Evolutionary conservation across 1,140 invertebrate species (phyloP), one percentile per base, ranked within the genome.

Genomic region (Orius laevigatus): DNA sequence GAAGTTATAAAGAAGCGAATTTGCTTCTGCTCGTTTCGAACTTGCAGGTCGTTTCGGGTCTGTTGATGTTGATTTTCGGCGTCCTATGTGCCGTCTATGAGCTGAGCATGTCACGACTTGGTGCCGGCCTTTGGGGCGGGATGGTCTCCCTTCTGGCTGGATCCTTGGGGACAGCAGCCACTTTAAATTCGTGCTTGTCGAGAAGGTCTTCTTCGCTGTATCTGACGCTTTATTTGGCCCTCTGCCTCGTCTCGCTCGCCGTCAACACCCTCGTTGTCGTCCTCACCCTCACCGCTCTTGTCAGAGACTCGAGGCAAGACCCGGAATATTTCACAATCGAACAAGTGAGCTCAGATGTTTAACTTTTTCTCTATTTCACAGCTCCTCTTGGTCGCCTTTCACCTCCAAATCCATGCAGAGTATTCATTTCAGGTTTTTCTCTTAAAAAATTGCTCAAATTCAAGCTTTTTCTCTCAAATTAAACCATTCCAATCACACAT

Each of bases 81-180:
- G 69, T 70, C 14, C 53, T 73, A 44, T 69, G 69, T 4, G 67
- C 75, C 43, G 63, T 71, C 43, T 70, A 74, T 59, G 69, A 68
- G 14, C 66, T 71, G 4, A 68, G 69, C 34, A 60, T 76, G 57
- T 64, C 70, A n/a, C 56, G 69, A 53, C 71, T 72, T 34, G 73
- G 72, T 1, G 71, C 68, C 0, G 74, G 73, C 0, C 63, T 76
- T 47, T 76, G 73, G 74, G 68, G 72, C 40, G 74, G 74, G 9
- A 68, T 71, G 46, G 59, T 72, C 31, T 70, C 72, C 10, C 67
- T 72, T 18, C 62, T 66, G 5, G 66, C 70, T 3, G 73, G 73
- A 3, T 66, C 72, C 1, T 63, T 71, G 3, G 73, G 72, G 0
- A 62, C 73, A 14, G 55, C 74, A 5, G 70, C 73, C 34, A 69